Evolutionary conservation across 2,797 vertebrate genomes (phyloP).

Genomic region (Acomys russatus): DNA sequence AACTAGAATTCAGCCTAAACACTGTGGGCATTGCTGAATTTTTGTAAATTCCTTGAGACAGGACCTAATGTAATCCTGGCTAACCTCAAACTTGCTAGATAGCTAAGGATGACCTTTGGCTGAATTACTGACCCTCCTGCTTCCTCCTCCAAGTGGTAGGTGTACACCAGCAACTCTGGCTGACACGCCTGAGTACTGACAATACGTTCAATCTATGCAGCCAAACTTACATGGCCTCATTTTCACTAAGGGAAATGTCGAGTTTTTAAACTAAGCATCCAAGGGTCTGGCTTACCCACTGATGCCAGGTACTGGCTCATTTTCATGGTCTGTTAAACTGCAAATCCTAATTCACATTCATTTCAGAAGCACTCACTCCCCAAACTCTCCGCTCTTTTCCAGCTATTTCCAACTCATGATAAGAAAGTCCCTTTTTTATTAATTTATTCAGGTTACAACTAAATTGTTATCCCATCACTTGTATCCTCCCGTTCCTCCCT

Average conservation of each 20-base stretch:
- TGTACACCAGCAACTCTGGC: not conserved
- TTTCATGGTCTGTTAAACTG: constrained; percentile 2
- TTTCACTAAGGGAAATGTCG: not conserved
- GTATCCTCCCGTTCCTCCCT: no score
- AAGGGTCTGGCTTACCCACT: constrained; percentile 38
- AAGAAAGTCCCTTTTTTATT: not conserved
- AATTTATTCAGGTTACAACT: no score
- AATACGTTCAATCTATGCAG: constrained; percentile 26
- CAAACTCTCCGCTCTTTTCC: not conserved
- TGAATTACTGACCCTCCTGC: not conserved
- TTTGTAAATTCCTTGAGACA: not conserved
- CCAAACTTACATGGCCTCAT: not conserved
- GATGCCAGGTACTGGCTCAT: constrained; percentile 9
- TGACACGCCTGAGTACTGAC: not conserved
- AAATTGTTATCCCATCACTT: no score
- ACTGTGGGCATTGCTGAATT: accelerated
- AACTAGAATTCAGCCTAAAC: constrained; percentile 72
- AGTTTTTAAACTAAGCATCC: not conserved
- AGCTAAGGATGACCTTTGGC: not conserved
- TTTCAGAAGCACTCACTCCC: constrained; percentile 3
- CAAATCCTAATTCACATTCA: constrained; percentile 27
- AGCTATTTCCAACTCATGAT: constrained; percentile 11
- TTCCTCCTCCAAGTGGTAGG: not conserved
- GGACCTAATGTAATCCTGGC: not conserved
- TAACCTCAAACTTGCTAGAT: not conserved